Evolutionary conservation across 2,888 invertebrate species (phyloP), one percentile per base, ranked within the genome.

Genomic region (Ophioninae sp.): DNA sequence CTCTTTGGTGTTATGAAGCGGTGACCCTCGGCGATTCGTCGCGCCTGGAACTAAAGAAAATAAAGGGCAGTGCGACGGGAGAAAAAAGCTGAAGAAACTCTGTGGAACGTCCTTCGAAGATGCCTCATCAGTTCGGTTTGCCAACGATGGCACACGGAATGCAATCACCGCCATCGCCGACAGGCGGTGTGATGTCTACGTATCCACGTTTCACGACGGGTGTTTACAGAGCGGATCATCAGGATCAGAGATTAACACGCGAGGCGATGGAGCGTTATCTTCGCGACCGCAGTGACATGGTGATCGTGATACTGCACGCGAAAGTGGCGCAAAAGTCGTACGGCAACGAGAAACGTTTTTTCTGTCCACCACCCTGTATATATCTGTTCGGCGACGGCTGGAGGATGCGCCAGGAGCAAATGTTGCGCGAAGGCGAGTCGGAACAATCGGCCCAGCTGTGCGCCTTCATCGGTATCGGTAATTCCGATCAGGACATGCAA

Each of bases 301-400:
- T 98, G 30, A 97, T 99, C 82, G 98, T 99, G 74, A 99, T 99
- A 89, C 94, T 99, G 79, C 99, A 99, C 93, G 99, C 99, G 69
- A 99, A 99, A 95, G 99, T 99, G 70, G 99, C 99, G 50, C 99
- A 99, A 93, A 99, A 99, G 92, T 99, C 99, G 0, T 99, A 99
- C 92, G 99, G 99, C 86, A 99, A 99, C 93, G 99, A 99, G 92
- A 99, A 99, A 93, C 95, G 99, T 85, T 99, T 99, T 94, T 99
- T 99, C 94, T 99, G 99, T 90, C 99, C 99, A 0, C 99, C 99
- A 0, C 99, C 99, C 0, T 99, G 99, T 93, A 99, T 99, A 91
- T 99, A 99, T 93, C 94, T 99, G 86, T 97, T 97, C 90, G 99
- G 99, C n/a, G 98, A 98, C 89, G 99, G 99, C 17, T 99, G 99